phyloP scores from a whole-genome alignment of 2,888 invertebrate genomes.

The Zeuzera pyrina region DNA sequence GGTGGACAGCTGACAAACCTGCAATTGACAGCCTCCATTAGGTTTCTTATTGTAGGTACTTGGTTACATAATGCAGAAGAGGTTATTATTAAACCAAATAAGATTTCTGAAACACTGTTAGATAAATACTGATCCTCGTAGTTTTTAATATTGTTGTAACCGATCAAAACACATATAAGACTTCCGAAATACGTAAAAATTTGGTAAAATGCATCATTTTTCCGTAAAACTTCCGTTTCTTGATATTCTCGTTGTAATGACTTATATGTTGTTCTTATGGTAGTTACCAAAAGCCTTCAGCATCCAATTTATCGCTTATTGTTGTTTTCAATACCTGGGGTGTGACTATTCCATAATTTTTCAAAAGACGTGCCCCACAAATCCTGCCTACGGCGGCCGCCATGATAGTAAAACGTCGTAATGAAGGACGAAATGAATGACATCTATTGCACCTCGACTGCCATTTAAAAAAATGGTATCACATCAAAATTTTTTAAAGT shows the following conservation, averaged over 20 bases:
- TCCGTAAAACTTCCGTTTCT: slow-evolving; percentile 28
- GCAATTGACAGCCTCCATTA: slow-evolving; percentile 56
- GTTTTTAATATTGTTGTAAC: slow-evolving; percentile 21
- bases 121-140: slow-evolving; percentile 11
- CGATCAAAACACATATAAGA: slow-evolving; percentile 21
- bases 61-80: slow-evolving; percentile 69
- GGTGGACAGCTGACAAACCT: slow-evolving; percentile 86
- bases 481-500: background rate
- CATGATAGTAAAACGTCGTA: slow-evolving; percentile 80
- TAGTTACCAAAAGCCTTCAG: slow-evolving; percentile 21
- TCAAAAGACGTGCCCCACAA: slow-evolving; percentile 88
- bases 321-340: slow-evolving; percentile 77
- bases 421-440: slow-evolving; percentile 53
- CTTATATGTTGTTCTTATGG: slow-evolving; percentile 23
- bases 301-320: slow-evolving; percentile 28
- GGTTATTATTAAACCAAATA: slow-evolving; percentile 54
- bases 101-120: slow-evolving; percentile 25
- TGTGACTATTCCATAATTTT: slow-evolving; percentile 78
- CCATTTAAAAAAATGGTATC: slow-evolving; percentile 7
- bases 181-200: slow-evolving; percentile 23
- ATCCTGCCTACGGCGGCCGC: slow-evolving; percentile 90
- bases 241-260: slow-evolving; percentile 24
- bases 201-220: slow-evolving; percentile 42
- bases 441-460: slow-evolving; percentile 31
- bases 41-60: slow-evolving; percentile 49